Conservation (phyloP, 2,888 invertebrate species). For the Bhutanitis thaidina region DNA sequence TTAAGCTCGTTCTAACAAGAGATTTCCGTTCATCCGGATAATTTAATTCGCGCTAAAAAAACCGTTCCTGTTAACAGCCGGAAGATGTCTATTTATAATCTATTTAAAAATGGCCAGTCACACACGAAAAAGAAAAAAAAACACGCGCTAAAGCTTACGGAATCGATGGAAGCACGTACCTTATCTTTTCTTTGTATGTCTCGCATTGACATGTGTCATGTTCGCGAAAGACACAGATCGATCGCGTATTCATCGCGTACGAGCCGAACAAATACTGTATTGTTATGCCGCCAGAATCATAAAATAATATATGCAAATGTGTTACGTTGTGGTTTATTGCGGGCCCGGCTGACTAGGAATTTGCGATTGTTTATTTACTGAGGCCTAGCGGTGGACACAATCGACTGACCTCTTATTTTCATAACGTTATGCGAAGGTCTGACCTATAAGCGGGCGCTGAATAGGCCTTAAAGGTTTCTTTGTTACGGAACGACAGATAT, state of each 20-base stretch:
- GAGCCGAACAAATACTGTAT: conserved; percentile 51
- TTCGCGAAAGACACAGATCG: conserved; percentile 21
- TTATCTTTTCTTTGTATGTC: conserved; percentile 12
- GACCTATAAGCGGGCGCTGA: background rate
- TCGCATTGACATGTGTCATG: conserved; percentile 31
- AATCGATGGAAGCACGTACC: background rate
- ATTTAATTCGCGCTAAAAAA: too few relatives aligned
- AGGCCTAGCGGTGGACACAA: background rate
- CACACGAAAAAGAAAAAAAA: too few relatives aligned
- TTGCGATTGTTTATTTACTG: conserved; percentile 31
- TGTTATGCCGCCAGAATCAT: conserved; percentile 56
- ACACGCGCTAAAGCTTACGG: too few relatives aligned
- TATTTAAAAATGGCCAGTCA: too few relatives aligned
- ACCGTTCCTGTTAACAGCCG: too few relatives aligned
- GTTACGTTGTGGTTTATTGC: conserved; percentile 42
- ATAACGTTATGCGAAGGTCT: background rate
- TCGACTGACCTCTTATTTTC: conserved; percentile 7
- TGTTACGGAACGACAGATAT: too few relatives aligned
- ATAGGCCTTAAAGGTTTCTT: too few relatives aligned
- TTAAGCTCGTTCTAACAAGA: too few relatives aligned
- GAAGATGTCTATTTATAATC: too few relatives aligned
- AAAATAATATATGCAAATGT: conserved; percentile 49
- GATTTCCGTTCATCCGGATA: too few relatives aligned
- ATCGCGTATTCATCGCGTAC: conserved; percentile 45
- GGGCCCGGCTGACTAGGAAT: conserved; percentile 30